A percentile compares a stretch with the other conserved stretches of the same genome.
Evolutionary conservation across 1,140 invertebrate species (phyloP).

Genomic region (Triops longicaudatus): DNA sequence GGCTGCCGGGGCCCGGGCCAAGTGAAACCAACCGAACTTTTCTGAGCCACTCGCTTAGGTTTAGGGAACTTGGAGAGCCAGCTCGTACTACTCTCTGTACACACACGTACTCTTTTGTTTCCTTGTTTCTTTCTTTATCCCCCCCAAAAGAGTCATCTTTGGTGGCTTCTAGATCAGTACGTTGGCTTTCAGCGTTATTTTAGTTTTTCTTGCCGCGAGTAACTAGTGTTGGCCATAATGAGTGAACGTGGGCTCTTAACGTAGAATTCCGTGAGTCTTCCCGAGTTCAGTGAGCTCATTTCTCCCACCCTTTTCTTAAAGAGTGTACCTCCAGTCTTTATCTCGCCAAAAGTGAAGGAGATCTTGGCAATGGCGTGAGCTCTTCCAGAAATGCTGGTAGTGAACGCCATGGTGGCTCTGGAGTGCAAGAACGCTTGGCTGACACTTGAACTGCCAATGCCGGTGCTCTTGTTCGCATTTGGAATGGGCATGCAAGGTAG

Average conservation of each 20-base stretch:
- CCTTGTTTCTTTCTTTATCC: neutral
- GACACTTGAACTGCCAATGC: constrained; percentile 6
- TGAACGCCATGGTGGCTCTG: constrained; percentile 16
- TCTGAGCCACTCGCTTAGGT: neutral
- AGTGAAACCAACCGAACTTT: constrained; percentile 5
- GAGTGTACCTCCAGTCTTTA: neutral
- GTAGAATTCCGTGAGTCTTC: neutral
- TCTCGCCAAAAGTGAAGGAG: constrained; percentile 17
- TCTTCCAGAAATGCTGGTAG: neutral
- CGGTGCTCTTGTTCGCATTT: constrained; percentile 9
- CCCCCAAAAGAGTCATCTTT: neutral
- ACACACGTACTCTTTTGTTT: neutral
- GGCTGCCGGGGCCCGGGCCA: constrained; percentile 9
- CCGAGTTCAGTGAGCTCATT: neutral
- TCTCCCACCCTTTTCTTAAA: neutral
- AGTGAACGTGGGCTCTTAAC: neutral
- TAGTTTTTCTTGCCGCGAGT: neutral
- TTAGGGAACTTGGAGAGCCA: constrained; percentile 1
- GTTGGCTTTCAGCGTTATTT: neutral
- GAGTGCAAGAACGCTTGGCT: constrained; percentile 18
- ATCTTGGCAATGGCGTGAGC: constrained; percentile 18
- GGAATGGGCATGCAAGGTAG: constrained; percentile 6
- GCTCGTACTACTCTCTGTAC: neutral
- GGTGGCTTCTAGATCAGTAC: neutral
- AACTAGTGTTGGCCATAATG: neutral